phyloP scores from a whole-genome alignment of 37 sponge, comb jelly and placozoan genomes.

The Geodia barretti region DNA sequence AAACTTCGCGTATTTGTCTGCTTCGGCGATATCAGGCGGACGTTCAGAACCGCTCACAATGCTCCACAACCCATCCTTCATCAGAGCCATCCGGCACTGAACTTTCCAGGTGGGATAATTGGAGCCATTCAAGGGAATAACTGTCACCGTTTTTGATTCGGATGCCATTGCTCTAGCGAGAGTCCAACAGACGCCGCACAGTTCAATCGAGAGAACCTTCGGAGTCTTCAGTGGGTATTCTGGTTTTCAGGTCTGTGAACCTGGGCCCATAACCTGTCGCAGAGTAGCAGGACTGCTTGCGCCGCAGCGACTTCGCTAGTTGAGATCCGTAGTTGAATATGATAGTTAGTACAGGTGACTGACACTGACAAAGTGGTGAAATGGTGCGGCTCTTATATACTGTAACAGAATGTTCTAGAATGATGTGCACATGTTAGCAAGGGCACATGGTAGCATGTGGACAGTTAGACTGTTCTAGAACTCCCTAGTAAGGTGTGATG shows the following conservation, averaged over 20 bases:
- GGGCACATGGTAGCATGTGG: not conserved
- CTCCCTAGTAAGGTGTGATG: not conserved
- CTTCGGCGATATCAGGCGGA: conserved; percentile 10
- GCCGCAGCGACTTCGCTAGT: not conserved
- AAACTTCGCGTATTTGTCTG: conserved; percentile 34
- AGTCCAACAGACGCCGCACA: not conserved
- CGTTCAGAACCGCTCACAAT: conserved; percentile 36
- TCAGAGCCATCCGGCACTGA: conserved; percentile 54
- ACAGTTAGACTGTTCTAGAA: not conserved
- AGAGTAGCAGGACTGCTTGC: not conserved
- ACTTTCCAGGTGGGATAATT: conserved; percentile 67
- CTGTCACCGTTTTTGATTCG: not conserved
- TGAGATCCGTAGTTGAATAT: not conserved
- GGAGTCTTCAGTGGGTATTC: not conserved
- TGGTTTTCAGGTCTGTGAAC: not conserved
- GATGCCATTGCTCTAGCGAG: not conserved
- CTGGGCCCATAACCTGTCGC: conserved; percentile 1
- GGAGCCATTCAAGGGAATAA: conserved; percentile 47
- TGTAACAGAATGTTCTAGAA: not conserved
- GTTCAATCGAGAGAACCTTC: not conserved
- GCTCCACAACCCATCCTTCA: conserved; percentile 58
- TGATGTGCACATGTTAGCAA: too few relatives aligned
- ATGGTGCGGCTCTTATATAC: not conserved
- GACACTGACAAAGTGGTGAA: not conserved
- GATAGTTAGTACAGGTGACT: too few relatives aligned